Percentiles rank a stretch among this genome's conserved stretches.
phyloP scores from a whole-genome alignment of 2,797 vertebrate species.

The Nannoperca obscura region DNA sequence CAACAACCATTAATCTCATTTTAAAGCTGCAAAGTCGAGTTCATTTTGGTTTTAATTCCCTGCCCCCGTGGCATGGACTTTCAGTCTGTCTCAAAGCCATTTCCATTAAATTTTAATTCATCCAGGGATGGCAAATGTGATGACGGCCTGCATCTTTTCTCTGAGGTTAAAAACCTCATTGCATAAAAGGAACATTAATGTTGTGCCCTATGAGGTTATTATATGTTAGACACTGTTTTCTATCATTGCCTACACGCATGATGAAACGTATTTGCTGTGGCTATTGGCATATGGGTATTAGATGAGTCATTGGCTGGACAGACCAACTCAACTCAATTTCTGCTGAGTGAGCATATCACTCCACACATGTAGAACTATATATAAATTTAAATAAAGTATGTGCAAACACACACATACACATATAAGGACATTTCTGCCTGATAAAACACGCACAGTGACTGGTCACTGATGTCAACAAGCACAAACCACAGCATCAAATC shows the following conservation, averaged over 20 bases:
- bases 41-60: neutral
- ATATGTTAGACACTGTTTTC: conserved; percentile 42
- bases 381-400: conserved; percentile 30
- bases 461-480: conserved; percentile 55
- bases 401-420: neutral
- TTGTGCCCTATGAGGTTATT: conserved; percentile 34
- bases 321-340: conserved; percentile 28
- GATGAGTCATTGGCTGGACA: conserved; percentile 62
- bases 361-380: conserved; percentile 16
- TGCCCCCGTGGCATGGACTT: neutral
- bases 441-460: conserved; percentile 23
- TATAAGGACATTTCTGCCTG: conserved; percentile 7
- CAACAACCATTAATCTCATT: conserved; percentile 18
- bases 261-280: conserved; percentile 51
- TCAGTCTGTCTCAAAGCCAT: conserved; percentile 20
- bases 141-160: conserved; percentile 41
- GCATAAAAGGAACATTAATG: conserved; percentile 23
- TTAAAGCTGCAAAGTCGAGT: conserved; percentile 24
- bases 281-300: conserved; percentile 34
- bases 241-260: conserved; percentile 37
- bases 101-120: conserved; percentile 50
- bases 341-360: conserved; percentile 49
- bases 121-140: conserved; percentile 36
- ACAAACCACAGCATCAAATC: conserved; percentile 54
- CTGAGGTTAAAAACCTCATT: conserved; percentile 48